Percentiles rank a stretch among this genome's conserved stretches.
Evolutionary conservation across 2,113 vertebrate genomes (phyloP).

Genomic region (Myrmophylax atrothorax): DNA sequence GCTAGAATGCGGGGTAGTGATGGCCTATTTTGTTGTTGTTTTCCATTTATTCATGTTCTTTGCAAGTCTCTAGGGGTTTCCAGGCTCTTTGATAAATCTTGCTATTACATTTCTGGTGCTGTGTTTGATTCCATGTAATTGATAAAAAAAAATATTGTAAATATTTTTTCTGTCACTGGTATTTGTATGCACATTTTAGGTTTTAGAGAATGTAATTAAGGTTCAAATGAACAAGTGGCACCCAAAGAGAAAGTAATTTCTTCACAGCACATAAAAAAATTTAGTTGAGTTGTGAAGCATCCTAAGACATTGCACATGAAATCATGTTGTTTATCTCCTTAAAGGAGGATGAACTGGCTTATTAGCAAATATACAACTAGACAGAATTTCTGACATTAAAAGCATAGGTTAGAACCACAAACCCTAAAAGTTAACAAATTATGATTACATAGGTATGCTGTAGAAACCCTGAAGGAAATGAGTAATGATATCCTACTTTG

Average conservation of each 20-base stretch:
- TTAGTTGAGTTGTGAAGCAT: not conserved
- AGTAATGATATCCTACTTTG: not conserved
- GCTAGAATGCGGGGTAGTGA: too few species aligned
- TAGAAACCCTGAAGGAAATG: not conserved
- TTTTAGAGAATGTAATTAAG: not conserved
- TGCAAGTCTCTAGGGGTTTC: not conserved
- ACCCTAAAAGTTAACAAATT: not conserved
- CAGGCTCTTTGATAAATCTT: not conserved
- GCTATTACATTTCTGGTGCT: not conserved
- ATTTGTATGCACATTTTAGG: not conserved
- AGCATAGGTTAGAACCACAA: not conserved
- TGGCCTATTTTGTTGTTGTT: not conserved
- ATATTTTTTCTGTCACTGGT: rapidly evolving
- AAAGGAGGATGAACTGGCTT: not conserved
- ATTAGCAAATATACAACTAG: not conserved
- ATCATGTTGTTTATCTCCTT: not conserved
- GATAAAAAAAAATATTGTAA: not conserved
- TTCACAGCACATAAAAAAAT: not conserved
- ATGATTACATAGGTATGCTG: not conserved
- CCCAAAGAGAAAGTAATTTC: not conserved
- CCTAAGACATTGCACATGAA: not conserved
- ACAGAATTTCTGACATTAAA: not conserved
- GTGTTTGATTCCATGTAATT: not conserved
- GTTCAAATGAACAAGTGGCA: not conserved
- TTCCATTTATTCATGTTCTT: not conserved